These are phyloP conservation scores for Channa striata DNA, from an alignment of 2,797 vertebrate genomes.

Conservation along the genomic window DNA sequence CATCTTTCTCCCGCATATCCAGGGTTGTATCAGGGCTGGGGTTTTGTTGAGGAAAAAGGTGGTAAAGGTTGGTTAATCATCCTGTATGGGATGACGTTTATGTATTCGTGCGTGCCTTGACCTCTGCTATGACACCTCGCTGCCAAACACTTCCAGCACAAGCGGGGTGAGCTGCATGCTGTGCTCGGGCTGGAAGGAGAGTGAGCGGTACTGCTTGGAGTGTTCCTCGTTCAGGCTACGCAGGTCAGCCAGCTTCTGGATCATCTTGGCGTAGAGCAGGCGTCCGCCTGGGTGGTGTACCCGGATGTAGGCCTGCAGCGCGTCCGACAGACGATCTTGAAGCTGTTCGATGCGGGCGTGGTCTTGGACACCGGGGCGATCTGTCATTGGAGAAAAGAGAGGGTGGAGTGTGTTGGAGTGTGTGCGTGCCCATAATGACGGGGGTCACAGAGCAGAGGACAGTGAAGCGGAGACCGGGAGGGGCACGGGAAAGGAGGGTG, in stretches of 20 bases:
- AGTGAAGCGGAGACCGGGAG: background rate
- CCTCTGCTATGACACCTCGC: conserved; percentile 90
- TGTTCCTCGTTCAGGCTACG: conserved; percentile 97
- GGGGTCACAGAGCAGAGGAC: background rate
- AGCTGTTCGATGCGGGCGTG: conserved; percentile 89
- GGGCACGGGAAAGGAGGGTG: background rate
- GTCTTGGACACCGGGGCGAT: conserved; percentile 93
- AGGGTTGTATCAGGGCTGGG: conserved; percentile 43
- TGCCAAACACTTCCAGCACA: conserved; percentile 96
- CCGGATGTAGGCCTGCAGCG: conserved; percentile 94
- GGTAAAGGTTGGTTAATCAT: conserved; percentile 50
- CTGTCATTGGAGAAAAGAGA: conserved; percentile 64
- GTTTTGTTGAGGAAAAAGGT: conserved; percentile 44
- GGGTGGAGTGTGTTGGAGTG: conserved; percentile 31
- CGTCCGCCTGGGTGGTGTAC: conserved; percentile 91
- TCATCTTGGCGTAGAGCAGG: conserved; percentile 97
- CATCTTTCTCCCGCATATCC: conserved; percentile 52
- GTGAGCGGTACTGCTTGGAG: conserved; percentile 94
- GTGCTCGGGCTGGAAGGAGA: conserved; percentile 93
- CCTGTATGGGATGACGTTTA: conserved; percentile 36
- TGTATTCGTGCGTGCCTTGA: conserved; percentile 3
- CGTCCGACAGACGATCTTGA: conserved; percentile 91
- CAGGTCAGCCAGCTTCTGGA: conserved; percentile 96
- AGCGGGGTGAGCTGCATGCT: conserved; percentile 96
- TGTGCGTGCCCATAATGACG: background rate